Evolutionary conservation across 2,113 vertebrate species (phyloP).

Genomic region (Chionis minor): DNA sequence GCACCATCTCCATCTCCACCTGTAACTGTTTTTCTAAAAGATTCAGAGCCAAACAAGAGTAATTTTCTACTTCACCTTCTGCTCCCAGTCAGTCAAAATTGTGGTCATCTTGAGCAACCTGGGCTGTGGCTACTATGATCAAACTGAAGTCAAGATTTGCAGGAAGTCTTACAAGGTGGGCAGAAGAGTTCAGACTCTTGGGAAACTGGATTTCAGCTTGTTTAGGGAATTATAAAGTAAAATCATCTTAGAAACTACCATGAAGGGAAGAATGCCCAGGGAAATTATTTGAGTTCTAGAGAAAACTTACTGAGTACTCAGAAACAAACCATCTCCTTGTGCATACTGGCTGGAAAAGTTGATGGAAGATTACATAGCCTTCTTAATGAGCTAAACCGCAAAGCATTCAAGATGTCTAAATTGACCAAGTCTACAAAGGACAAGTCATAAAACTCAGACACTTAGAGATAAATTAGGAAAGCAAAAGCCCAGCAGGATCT

Average conservation of each 20-base stretch:
- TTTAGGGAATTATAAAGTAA: background rate
- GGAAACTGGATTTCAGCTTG: background rate
- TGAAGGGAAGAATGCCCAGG: background rate
- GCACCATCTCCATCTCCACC: background rate
- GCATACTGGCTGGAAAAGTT: background rate
- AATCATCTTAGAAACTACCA: background rate
- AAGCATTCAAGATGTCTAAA: background rate
- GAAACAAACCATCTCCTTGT: background rate
- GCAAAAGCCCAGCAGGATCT: background rate
- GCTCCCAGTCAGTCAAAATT: background rate
- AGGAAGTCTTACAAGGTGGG: background rate
- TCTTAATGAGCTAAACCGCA: background rate
- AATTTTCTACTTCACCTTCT: background rate
- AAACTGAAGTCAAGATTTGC: background rate
- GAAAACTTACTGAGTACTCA: background rate
- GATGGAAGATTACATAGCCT: background rate
- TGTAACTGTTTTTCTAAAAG: background rate
- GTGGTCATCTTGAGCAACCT: background rate
- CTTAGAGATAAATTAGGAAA: background rate
- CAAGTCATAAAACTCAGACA: background rate
- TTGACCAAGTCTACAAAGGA: background rate
- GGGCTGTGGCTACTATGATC: background rate
- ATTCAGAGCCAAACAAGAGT: background rate
- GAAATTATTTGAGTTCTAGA: background rate
- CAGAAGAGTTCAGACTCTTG: background rate